Conservation (phyloP, 92 coral and sea anemone species). For the Isaurus tuberculatus region DNA sequence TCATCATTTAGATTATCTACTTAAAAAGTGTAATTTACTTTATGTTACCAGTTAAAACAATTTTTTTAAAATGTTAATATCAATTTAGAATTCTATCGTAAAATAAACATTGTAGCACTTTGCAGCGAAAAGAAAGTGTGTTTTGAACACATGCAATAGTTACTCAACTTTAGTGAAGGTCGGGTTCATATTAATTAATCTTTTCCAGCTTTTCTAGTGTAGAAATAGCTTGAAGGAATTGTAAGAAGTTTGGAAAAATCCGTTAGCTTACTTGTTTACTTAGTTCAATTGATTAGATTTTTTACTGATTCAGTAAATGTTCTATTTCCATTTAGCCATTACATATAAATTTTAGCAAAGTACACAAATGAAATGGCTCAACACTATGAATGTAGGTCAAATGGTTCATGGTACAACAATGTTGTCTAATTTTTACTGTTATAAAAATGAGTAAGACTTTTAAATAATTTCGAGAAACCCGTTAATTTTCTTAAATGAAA, state of each 20-base stretch:
- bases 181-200: background rate
- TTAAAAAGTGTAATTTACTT: too few species aligned
- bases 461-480: background rate
- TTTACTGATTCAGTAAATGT: background rate
- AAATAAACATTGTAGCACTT: too few species aligned
- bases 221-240: background rate
- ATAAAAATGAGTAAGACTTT: background rate
- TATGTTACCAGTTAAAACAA: too few species aligned
- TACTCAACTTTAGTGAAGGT: background rate
- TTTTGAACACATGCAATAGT: background rate
- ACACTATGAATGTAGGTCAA: too few species aligned
- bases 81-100: too few species aligned
- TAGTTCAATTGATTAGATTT: background rate
- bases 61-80: too few species aligned
- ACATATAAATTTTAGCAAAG: background rate
- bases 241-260: background rate
- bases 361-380: background rate
- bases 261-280: background rate
- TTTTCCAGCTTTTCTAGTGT: background rate
- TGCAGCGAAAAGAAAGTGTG: too few species aligned
- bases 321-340: background rate
- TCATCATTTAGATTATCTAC: too few species aligned
- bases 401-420: background rate
- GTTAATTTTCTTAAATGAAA: background rate
- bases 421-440: background rate